These are phyloP conservation scores for Balaeniceps rex DNA, from an alignment of 2,113 vertebrate species.

Conservation along the genomic window DNA sequence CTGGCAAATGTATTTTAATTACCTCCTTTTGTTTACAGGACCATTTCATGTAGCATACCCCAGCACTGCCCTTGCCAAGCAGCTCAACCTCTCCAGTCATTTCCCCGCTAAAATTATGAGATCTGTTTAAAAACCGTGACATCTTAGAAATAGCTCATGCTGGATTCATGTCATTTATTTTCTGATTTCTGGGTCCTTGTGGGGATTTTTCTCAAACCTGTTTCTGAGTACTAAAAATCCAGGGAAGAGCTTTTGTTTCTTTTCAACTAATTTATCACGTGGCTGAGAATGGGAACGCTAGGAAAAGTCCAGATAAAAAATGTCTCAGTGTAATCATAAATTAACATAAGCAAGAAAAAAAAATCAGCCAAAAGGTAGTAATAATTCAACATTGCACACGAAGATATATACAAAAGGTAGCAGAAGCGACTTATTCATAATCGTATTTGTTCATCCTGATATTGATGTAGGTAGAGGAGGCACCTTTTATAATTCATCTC, in stretches of 20 bases:
- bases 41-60: background rate
- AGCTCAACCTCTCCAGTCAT: background rate
- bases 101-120: background rate
- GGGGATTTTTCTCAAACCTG: background rate
- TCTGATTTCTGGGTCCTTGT: background rate
- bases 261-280: background rate
- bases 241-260: background rate
- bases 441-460: background rate
- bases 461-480: background rate
- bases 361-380: background rate
- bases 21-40: background rate
- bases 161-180: background rate
- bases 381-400: background rate
- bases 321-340: background rate
- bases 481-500: background rate
- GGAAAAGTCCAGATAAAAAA: background rate
- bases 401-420: background rate
- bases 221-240: background rate
- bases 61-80: background rate
- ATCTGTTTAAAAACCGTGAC: background rate
- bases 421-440: background rate
- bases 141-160: background rate
- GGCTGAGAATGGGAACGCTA: rapidly evolving
- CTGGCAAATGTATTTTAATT: conserved; percentile 25
- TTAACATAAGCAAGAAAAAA: background rate